These are phyloP conservation scores for Pseudorectes ferrugineus DNA, from an alignment of 2,113 vertebrate species.

Conservation along the genomic window DNA sequence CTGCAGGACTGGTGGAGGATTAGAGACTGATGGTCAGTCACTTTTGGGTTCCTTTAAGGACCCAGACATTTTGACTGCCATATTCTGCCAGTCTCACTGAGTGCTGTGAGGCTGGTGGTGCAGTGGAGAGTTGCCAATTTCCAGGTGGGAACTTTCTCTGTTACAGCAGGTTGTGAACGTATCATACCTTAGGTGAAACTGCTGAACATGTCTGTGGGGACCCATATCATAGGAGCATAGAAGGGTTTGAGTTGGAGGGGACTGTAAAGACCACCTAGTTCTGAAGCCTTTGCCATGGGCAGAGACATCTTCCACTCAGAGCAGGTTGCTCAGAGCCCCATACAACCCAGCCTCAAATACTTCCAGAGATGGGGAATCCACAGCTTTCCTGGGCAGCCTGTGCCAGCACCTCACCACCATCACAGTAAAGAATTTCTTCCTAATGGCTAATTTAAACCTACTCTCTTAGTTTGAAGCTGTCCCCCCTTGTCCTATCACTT, in stretches of 20 bases:
- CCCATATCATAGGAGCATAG: neutral
- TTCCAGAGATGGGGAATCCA: neutral
- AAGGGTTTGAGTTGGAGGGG: neutral
- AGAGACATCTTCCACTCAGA: neutral
- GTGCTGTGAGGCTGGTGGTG: rapidly evolving
- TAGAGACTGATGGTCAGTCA: neutral
- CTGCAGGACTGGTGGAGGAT: neutral
- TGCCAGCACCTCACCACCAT: neutral
- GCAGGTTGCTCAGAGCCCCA: neutral
- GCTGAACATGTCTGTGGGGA: rapidly evolving
- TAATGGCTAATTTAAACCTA: neutral
- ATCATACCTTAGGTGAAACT: neutral
- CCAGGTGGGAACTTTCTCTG: neutral
- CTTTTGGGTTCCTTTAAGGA: neutral
- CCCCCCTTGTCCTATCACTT: neutral
- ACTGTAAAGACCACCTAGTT: neutral
- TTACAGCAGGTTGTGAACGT: neutral
- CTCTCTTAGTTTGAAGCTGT: neutral
- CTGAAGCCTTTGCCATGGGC: neutral
- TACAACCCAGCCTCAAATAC: neutral
- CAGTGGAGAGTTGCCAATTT: neutral
- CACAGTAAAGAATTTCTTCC: neutral
- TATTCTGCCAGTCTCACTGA: neutral
- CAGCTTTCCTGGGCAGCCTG: neutral
- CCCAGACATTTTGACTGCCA: neutral